Evolutionary conservation across 2,797 vertebrate genomes (phyloP), one percentile per base, ranked within the genome.

Genomic region (Parotocinclus haroldoi): DNA sequence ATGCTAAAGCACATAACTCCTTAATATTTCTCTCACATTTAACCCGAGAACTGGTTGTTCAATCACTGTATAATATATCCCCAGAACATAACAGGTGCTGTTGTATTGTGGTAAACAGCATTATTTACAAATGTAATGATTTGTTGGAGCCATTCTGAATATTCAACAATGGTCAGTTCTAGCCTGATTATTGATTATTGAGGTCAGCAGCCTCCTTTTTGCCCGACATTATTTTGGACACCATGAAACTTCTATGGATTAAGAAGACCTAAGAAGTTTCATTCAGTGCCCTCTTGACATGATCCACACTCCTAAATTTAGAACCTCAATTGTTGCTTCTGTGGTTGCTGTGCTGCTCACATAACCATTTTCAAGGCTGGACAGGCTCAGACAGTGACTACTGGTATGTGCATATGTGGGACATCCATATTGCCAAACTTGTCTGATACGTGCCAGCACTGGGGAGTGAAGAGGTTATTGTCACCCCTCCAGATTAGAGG

Each of bases 261-360:
- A 78, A 56, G 10, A 56, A 9, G n/a, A n/a, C n/a, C n/a, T n/a
- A n/a, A n/a, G n/a, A 12, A 5, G 4, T 39, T 42, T 59, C 14
- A 19, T 65, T 51, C 66, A 48, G 14, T 52, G 45, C 53, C 45
- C 42, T 49, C 36, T 27, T 55, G 62, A 63, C 50, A 40, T 40
- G 49, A 72, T 55, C 62, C 60, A 27, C 7, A n/a, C 46, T 44
- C 62, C 72, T 71, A 77, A 62, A 58, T 69, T 72, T 72, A 74
- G 71, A 11, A 0, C 54, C 36, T 62, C 40, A 14, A 51, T 74
- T 66, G 63, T 66, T 65, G 69, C 61, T 69, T 12, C 46, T 65
- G 54, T 1, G 45, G 56, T 69, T 61, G 52, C 49, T 51, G 11
- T 37, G 37, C 7, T 49, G 52, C 27, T 7, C 48, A 58, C 19